A percentile compares a stretch with the other conserved stretches of the same genome.
Evolutionary conservation across 2,888 invertebrate genomes (phyloP).

Genomic region (Zonitis immaculata): DNA sequence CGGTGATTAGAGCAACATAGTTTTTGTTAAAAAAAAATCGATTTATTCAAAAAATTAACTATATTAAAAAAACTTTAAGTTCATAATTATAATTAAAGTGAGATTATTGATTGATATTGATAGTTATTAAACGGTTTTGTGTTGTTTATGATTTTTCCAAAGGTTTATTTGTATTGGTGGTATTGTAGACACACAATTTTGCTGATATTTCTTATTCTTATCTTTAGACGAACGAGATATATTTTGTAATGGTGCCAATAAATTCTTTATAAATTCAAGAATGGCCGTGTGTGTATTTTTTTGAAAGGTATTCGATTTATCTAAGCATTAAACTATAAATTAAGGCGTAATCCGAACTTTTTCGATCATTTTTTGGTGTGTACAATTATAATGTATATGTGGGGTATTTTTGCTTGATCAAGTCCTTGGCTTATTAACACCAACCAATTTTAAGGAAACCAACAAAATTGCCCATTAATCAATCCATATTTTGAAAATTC

Average conservation of each 20-base stretch:
- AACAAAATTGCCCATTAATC: not conserved
- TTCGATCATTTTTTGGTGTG: not conserved
- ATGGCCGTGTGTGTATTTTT: constrained; percentile 32
- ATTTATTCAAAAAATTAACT: not conserved
- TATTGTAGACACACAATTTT: constrained; percentile 25
- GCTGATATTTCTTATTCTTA: constrained; percentile 29
- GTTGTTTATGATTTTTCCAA: not conserved
- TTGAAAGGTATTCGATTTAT: constrained; percentile 26
- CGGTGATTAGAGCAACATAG: not conserved
- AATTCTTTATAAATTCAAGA: constrained; percentile 29
- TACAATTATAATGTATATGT: not conserved
- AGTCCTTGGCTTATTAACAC: not conserved
- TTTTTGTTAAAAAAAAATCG: not conserved
- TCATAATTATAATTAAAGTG: not conserved
- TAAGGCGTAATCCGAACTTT: not conserved
- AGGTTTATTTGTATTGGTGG: constrained; percentile 7
- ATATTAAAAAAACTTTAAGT: not conserved
- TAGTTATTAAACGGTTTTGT: not conserved
- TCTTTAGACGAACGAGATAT: constrained; percentile 18
- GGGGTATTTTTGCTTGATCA: not conserved
- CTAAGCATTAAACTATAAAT: not conserved
- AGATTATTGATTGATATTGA: not conserved
- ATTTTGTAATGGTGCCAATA: constrained; percentile 31
- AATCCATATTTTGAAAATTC: not conserved
- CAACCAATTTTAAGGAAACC: not conserved